Evolutionary conservation across 2,797 vertebrate genomes (phyloP).

Genomic region (Staurois parvus): DNA sequence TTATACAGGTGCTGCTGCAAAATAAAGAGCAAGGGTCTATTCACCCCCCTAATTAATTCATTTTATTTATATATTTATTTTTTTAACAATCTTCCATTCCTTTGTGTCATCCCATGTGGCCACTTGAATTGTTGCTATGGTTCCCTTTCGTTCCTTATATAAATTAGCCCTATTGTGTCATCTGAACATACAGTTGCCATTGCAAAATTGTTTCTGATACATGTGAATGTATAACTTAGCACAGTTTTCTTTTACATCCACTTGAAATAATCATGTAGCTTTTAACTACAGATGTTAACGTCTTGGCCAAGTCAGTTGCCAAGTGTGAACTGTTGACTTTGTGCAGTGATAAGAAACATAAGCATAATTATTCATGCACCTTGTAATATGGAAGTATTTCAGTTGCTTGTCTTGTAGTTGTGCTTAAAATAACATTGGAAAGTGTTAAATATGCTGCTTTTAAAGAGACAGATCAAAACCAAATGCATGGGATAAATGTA

Average conservation of each 20-base stretch:
- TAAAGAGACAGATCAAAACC: background rate
- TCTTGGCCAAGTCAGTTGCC: background rate
- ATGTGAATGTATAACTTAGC: background rate
- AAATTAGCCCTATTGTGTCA: background rate
- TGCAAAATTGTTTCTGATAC: background rate
- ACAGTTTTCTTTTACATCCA: background rate
- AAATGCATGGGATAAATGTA: background rate
- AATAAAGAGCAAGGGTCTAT: no score
- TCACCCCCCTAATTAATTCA: no score
- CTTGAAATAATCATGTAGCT: background rate
- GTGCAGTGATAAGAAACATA: conserved; percentile 9
- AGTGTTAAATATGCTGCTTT: background rate
- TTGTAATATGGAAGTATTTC: background rate
- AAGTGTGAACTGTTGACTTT: background rate
- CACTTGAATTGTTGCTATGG: no score
- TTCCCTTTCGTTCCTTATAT: no score
- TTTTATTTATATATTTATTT: no score
- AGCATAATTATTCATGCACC: background rate
- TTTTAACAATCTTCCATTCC: no score
- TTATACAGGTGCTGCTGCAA: no score
- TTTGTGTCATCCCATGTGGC: no score
- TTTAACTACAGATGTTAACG: background rate
- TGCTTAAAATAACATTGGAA: background rate
- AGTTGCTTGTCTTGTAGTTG: background rate
- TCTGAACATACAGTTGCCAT: background rate